Evolutionary conservation across 1,140 invertebrate genomes (phyloP).

Genomic region (Cheumatopsyche charites): DNA sequence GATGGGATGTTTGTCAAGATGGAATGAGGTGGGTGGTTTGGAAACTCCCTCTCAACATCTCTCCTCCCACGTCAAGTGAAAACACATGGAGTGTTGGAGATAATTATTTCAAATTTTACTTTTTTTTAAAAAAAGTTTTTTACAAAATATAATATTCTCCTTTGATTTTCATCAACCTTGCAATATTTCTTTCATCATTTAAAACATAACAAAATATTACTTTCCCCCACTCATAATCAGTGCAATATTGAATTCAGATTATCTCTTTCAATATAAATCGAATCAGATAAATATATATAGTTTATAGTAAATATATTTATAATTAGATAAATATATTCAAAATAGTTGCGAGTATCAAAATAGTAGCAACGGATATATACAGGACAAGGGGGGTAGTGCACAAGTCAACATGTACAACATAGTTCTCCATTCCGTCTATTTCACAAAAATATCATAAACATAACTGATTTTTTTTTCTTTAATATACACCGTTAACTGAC

Average conservation of each 20-base stretch:
- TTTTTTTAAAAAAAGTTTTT: conserved; percentile 64
- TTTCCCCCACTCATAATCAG: conserved; percentile 54
- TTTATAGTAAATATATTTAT: conserved; percentile 10
- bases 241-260: conserved; percentile 47
- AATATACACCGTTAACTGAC: conserved; percentile 48
- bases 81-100: conserved; percentile 47
- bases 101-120: conserved; percentile 59
- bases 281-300: conserved; percentile 34
- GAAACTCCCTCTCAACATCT: conserved; percentile 40
- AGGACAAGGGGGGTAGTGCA: conserved; percentile 46
- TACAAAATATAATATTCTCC: conserved; percentile 65
- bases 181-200: conserved; percentile 58
- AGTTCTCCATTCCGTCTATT: conserved; percentile 56
- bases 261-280: conserved; percentile 24
- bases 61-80: conserved; percentile 46
- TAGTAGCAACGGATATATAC: conserved; percentile 48
- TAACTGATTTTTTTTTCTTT: conserved; percentile 54
- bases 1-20: conserved; percentile 23
- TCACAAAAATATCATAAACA: conserved; percentile 56
- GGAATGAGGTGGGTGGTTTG: conserved; percentile 18
- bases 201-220: conserved; percentile 61
- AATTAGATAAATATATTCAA: too few species aligned
- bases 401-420: conserved; percentile 52
- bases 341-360: background rate
- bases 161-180: conserved; percentile 57